A percentile compares a stretch with the other conserved stretches of the same genome.
Conservation (phyloP, 2,888 invertebrate species). For the Seladonia tumulorum region DNA sequence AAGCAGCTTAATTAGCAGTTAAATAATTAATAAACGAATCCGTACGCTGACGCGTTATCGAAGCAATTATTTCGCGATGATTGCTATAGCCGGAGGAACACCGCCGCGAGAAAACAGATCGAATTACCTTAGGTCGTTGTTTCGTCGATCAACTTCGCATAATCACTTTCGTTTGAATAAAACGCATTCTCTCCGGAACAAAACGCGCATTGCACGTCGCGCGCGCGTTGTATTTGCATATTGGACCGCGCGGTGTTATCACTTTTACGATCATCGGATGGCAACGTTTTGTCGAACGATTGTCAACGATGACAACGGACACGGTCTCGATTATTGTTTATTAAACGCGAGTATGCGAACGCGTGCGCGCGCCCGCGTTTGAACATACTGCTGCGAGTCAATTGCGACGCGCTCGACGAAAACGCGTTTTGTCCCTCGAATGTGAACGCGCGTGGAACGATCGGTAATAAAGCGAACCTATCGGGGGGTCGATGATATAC, state of each 20-base stretch:
- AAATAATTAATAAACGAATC: slow-evolving; percentile 2
- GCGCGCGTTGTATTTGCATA: background rate
- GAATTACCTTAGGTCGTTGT: background rate
- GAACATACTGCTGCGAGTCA: background rate
- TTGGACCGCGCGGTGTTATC: background rate
- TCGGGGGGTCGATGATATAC: background rate
- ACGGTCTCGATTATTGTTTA: background rate
- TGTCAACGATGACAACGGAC: background rate
- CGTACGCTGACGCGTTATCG: background rate
- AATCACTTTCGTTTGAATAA: background rate
- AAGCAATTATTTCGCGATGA: background rate
- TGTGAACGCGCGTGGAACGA: background rate
- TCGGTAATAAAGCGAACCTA: slow-evolving; percentile 1
- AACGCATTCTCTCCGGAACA: background rate
- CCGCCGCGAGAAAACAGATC: background rate
- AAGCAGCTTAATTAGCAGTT: background rate
- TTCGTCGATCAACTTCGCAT: background rate
- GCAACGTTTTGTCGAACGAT: background rate
- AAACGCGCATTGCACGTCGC: background rate
- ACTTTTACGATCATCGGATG: background rate
- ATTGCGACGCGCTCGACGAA: slow-evolving; percentile 1
- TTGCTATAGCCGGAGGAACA: background rate
- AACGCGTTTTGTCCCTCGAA: background rate
- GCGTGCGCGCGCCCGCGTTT: background rate
- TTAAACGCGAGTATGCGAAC: background rate